Conservation (phyloP, 2,888 invertebrate species). For the Athalia rosae region DNA sequence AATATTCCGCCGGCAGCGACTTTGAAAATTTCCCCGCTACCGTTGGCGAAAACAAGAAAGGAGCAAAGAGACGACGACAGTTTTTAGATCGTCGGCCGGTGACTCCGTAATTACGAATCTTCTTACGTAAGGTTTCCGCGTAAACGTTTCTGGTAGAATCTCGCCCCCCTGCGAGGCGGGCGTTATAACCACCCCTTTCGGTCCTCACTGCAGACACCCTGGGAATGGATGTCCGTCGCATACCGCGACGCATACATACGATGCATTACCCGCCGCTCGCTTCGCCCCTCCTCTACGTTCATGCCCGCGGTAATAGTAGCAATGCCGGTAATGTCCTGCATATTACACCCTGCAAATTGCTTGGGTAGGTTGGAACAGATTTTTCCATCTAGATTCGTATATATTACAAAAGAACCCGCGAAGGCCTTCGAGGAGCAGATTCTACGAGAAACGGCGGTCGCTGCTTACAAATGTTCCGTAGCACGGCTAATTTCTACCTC, state of each 20-base stretch:
- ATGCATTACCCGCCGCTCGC: constrained; percentile 54
- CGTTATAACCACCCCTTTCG: constrained; percentile 2
- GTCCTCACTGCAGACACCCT: background rate
- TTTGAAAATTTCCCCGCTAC: background rate
- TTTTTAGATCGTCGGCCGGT: background rate
- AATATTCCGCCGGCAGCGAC: background rate
- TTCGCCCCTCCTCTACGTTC: constrained; percentile 35
- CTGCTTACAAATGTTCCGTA: constrained; percentile 1
- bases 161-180: constrained; percentile 1
- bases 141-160: constrained; percentile 19
- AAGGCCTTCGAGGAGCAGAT: constrained; percentile 7
- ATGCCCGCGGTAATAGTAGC: constrained; percentile 49
- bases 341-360: constrained; percentile 58
- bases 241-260: constrained; percentile 58
- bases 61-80: too few species aligned
- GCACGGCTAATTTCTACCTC: too few species aligned
- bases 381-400: constrained; percentile 21
- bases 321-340: constrained; percentile 54
- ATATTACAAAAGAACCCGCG: too few species aligned
- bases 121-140: background rate
- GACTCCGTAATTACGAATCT: constrained; percentile 6
- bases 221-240: constrained; percentile 55
- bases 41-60: background rate
- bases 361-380: constrained; percentile 41
- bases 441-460: background rate